A percentile compares a stretch with the other conserved stretches of the same genome.
Conservation (phyloP, 2,888 invertebrate species). For the Lasioglossum malachurum region DNA sequence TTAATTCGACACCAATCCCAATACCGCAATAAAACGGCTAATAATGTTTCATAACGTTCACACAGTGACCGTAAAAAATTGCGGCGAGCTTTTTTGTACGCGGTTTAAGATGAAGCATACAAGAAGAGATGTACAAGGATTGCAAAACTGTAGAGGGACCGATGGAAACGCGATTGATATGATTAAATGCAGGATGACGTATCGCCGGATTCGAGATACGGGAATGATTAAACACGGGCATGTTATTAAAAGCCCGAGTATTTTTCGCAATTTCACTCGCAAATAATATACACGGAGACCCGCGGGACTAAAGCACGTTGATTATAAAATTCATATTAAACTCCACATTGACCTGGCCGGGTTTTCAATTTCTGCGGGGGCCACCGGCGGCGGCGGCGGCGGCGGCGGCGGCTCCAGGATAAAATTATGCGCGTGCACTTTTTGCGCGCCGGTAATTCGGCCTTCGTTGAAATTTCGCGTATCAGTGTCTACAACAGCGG, state of each 20-base stretch:
- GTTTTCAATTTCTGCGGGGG: constrained; percentile 40
- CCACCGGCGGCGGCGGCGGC: neutral
- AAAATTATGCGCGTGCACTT: constrained; percentile 20
- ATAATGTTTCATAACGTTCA: neutral
- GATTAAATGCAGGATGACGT: neutral
- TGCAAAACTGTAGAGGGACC: neutral
- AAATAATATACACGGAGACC: constrained; percentile 13
- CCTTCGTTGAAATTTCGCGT: constrained; percentile 47
- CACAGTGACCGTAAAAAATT: neutral
- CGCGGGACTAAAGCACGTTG: constrained; percentile 23
- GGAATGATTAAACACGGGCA: constrained; percentile 32
- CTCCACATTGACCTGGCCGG: constrained; percentile 21
- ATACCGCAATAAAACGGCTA: too few relatives aligned
- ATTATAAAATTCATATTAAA: constrained; percentile 50
- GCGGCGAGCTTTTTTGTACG: neutral
- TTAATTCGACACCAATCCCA: too few relatives aligned
- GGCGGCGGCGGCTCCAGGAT: neutral
- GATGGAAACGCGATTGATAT: neutral
- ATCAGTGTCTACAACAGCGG: constrained; percentile 44
- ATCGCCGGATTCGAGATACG: neutral
- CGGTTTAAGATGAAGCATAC: neutral
- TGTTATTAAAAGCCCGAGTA: constrained; percentile 29
- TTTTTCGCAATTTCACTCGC: constrained; percentile 19
- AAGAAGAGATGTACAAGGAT: neutral
- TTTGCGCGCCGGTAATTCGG: constrained; percentile 22